Percentiles rank a stretch among this genome's conserved stretches.
phyloP scores from a whole-genome alignment of 2,113 vertebrate genomes.

The Mirounga angustirostris region DNA sequence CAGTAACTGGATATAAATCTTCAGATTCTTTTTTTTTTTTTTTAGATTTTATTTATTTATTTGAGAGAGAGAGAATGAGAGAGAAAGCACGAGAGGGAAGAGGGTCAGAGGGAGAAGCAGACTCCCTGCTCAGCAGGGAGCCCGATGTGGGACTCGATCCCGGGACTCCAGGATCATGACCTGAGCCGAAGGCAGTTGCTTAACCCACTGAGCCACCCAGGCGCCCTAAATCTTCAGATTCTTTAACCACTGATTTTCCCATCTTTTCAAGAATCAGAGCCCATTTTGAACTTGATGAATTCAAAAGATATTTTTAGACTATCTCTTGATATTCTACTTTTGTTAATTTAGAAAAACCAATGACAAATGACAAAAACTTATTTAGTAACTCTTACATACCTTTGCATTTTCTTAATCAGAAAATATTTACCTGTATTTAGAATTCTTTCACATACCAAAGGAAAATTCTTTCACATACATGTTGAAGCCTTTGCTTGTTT shows the following conservation, averaged over 20 bases:
- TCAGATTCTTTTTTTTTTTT: not conserved
- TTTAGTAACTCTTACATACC: constrained; percentile 18
- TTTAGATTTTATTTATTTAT: too few relatives aligned
- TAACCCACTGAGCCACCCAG: too few relatives aligned
- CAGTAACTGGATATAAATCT: not conserved
- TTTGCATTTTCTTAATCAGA: constrained; percentile 51
- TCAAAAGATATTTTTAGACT: not conserved
- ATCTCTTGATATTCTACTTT: not conserved
- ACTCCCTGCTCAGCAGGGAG: too few relatives aligned
- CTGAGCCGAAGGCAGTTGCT: too few relatives aligned
- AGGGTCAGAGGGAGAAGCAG: too few relatives aligned
- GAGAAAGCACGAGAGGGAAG: too few relatives aligned
- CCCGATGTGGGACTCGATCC: too few relatives aligned
- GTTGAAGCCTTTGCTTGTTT: not conserved
- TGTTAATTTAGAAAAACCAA: not conserved
- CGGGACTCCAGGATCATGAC: too few relatives aligned
- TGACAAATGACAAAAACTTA: not conserved
- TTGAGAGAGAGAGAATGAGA: too few relatives aligned
- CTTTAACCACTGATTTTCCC: not conserved
- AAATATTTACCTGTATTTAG: constrained; percentile 4
- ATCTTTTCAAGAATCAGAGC: not conserved
- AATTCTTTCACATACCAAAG: not conserved
- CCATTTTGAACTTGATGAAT: not conserved
- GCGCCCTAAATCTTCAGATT: not conserved
- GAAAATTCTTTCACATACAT: not conserved